A percentile compares a stretch with the other conserved stretches of the same genome.
These are phyloP conservation scores for Cryptoprocta ferox DNA, from an alignment of 2,797 vertebrate genomes.

Conservation along the genomic window DNA sequence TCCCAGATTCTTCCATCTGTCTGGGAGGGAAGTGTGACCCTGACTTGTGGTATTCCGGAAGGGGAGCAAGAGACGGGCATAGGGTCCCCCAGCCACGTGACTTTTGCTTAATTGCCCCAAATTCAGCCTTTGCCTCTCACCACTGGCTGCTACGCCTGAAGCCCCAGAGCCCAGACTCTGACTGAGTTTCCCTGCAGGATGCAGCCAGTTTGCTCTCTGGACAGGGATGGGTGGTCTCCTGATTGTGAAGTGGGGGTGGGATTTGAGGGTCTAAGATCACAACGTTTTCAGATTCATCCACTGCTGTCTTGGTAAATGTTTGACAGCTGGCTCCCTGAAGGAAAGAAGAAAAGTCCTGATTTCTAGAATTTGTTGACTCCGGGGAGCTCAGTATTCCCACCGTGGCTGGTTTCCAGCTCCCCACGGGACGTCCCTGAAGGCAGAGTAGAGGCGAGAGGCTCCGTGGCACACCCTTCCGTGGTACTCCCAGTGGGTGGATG, in stretches of 20 bases:
- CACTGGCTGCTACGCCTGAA: background rate
- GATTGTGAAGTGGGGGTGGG: background rate
- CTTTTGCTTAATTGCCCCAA: background rate
- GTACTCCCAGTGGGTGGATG: background rate
- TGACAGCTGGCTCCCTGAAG: background rate
- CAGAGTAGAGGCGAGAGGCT: accelerated
- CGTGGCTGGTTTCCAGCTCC: accelerated
- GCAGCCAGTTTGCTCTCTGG: too few relatives aligned
- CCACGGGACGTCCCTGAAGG: accelerated
- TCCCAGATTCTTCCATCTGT: accelerated
- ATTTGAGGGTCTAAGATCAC: accelerated
- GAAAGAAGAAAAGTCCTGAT: background rate
- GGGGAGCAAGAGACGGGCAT: background rate
- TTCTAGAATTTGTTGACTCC: too few relatives aligned
- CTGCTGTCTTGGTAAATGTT: background rate
- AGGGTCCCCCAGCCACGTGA: background rate
- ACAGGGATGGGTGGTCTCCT: too few relatives aligned
- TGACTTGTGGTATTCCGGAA: background rate
- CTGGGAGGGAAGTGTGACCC: background rate
- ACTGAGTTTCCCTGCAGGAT: accelerated
- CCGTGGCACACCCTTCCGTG: accelerated
- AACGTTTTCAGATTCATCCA: background rate
- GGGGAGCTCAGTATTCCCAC: accelerated
- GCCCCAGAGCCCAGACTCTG: background rate
- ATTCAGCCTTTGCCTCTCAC: background rate